A percentile compares a stretch with the other conserved stretches of the same genome.
Evolutionary conservation across 2,888 invertebrate genomes (phyloP).

Genomic region (Eupithecia pulchellata): DNA sequence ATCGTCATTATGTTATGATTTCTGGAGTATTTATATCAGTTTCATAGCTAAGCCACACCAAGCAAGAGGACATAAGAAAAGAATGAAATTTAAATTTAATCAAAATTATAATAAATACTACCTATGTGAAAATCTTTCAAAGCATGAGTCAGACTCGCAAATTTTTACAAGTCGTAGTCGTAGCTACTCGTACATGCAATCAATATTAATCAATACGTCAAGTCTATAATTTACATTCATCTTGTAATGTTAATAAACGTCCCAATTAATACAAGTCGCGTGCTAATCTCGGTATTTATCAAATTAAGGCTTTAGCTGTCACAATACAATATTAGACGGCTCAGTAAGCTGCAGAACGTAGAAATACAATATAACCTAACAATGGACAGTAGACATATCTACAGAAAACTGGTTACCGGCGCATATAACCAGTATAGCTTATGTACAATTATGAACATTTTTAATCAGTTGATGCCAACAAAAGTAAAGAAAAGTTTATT

Average conservation of each 20-base stretch:
- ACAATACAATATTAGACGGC: slow-evolving; percentile 20
- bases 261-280: neutral
- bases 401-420: slow-evolving; percentile 3
- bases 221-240: neutral
- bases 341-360: slow-evolving; percentile 28
- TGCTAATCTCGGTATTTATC: slow-evolving; percentile 19
- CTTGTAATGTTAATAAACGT: slow-evolving; percentile 8
- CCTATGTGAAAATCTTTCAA: neutral
- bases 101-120: neutral
- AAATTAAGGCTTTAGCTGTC: slow-evolving; percentile 22
- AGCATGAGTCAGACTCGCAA: neutral
- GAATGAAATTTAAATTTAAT: neutral
- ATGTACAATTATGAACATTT: too few species aligned
- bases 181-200: neutral
- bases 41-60: neutral
- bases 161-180: neutral
- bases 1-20: too few species aligned
- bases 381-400: neutral
- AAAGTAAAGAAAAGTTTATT: too few species aligned
- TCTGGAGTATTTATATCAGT: too few species aligned
- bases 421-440: neutral
- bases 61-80: too few species aligned
- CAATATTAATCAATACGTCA: neutral
- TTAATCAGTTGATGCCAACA: too few species aligned
- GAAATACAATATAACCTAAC: slow-evolving; percentile 4